These are phyloP conservation scores for Labia minor DNA, from an alignment of 2,888 invertebrate species.

Conservation along the genomic window DNA sequence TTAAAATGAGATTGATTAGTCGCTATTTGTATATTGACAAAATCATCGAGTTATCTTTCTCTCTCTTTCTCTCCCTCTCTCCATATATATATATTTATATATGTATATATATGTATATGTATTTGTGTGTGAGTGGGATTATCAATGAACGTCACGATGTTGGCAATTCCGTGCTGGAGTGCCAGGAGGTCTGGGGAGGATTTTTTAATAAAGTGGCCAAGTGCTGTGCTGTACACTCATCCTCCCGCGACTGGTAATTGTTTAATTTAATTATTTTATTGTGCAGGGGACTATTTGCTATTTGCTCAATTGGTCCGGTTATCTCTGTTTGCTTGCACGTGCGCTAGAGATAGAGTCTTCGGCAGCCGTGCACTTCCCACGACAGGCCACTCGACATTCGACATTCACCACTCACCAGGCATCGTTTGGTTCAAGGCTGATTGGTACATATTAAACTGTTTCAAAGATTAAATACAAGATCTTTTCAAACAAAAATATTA, in stretches of 20 bases:
- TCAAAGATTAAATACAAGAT: too few species aligned
- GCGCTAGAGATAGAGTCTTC: background rate
- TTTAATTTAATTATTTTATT: slow-evolving; percentile 13
- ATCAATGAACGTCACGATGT: background rate
- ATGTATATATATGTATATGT: too few species aligned
- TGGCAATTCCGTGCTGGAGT: background rate
- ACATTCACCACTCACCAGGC: too few species aligned
- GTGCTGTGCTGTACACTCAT: background rate
- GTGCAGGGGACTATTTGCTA: background rate
- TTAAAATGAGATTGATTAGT: background rate
- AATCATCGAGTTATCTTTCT: background rate
- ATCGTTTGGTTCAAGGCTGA: too few species aligned
- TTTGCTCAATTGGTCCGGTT: slow-evolving; percentile 13
- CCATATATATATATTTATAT: too few species aligned
- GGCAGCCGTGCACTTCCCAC: background rate
- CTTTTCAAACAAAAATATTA: too few species aligned
- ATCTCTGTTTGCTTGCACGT: slow-evolving; percentile 13
- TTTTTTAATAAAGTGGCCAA: slow-evolving; percentile 13
- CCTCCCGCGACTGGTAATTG: background rate
- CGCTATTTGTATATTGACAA: slow-evolving; percentile 1
- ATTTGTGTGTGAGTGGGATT: background rate
- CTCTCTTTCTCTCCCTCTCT: too few species aligned
- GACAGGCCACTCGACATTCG: background rate
- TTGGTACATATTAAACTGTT: too few species aligned
- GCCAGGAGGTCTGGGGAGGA: background rate